phyloP scores from a whole-genome alignment of 2,888 invertebrate genomes.

The Epinotia demarniana region DNA sequence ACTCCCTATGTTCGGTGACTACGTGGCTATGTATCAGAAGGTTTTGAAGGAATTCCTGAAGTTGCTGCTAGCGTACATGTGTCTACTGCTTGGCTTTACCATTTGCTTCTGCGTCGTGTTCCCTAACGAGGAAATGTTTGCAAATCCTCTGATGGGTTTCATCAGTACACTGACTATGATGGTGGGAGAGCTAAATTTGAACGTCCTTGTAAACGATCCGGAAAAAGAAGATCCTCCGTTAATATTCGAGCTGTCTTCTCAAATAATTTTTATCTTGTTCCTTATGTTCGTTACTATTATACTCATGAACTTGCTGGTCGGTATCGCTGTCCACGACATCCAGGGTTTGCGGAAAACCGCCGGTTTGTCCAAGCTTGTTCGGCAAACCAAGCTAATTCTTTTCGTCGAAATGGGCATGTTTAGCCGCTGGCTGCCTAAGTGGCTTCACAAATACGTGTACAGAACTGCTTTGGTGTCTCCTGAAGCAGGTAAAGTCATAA shows the following conservation, averaged over 20 bases:
- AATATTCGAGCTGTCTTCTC: conserved; percentile 90
- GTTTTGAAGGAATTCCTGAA: conserved; percentile 94
- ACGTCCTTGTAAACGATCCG: conserved; percentile 89
- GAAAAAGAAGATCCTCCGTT: conserved; percentile 89
- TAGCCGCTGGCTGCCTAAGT: conserved; percentile 90
- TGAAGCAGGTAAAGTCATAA: conserved; percentile 91
- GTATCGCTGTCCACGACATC: conserved; percentile 94
- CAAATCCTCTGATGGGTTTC: conserved; percentile 92
- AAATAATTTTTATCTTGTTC: conserved; percentile 91
- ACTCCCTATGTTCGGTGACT: conserved; percentile 94
- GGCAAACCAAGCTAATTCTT: conserved; percentile 93
- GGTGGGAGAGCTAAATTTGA: conserved; percentile 93
- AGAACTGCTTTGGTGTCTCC: conserved; percentile 92
- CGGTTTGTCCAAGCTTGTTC: conserved; percentile 92
- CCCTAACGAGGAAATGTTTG: conserved; percentile 91
- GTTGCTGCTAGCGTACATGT: conserved; percentile 91
- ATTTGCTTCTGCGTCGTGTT: conserved; percentile 95
- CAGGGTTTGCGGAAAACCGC: conserved; percentile 94
- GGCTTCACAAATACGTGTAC: conserved; percentile 89
- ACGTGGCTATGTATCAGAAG: conserved; percentile 95
- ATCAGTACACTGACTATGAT: conserved; percentile 94
- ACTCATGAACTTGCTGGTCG: conserved; percentile 93
- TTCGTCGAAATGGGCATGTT: conserved; percentile 93
- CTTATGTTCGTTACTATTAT: conserved; percentile 93
- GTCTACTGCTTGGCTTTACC: conserved; percentile 92